phyloP scores from a whole-genome alignment of 2,888 invertebrate species.

The Lycaena phlaeas region DNA sequence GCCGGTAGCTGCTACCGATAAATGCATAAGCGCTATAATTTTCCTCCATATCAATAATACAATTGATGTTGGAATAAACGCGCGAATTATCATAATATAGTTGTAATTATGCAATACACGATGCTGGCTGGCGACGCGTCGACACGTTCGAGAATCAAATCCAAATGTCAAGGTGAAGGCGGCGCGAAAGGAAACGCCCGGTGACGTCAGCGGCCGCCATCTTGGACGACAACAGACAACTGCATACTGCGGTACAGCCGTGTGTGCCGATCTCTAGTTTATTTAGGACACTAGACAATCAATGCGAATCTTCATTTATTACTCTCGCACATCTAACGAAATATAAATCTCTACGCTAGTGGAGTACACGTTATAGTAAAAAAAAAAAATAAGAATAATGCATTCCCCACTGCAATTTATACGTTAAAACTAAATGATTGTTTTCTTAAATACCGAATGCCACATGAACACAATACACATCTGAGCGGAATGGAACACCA shows the following conservation, averaged over 20 bases:
- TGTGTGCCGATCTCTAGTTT: conserved; percentile 31
- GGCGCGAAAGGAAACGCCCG: conserved; percentile 56
- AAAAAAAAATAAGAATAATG: too few relatives aligned
- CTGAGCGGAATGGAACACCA: too few relatives aligned
- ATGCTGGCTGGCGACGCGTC: conserved; percentile 33
- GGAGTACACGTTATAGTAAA: too few relatives aligned
- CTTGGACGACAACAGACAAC: conserved; percentile 24
- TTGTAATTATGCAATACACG: conserved; percentile 22
- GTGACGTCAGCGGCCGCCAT: conserved; percentile 61
- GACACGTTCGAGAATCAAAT: conserved; percentile 59
- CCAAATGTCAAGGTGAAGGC: conserved; percentile 66
- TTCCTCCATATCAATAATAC: too few relatives aligned
- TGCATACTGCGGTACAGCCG: conserved; percentile 22
- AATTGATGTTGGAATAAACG: too few relatives aligned
- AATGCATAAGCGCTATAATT: too few relatives aligned
- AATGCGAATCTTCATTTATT: conserved; percentile 23
- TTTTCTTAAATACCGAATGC: too few relatives aligned
- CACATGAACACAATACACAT: too few relatives aligned
- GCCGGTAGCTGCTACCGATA: too few relatives aligned
- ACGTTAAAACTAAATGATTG: too few relatives aligned
- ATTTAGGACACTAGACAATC: conserved; percentile 36
- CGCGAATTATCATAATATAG: conserved; percentile 2
- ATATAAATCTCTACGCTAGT: conserved; percentile 14
- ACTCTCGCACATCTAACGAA: conserved; percentile 15
- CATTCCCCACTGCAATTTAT: too few relatives aligned